Conservation (phyloP, 2,113 vertebrate species). For the Piaya cayana region DNA sequence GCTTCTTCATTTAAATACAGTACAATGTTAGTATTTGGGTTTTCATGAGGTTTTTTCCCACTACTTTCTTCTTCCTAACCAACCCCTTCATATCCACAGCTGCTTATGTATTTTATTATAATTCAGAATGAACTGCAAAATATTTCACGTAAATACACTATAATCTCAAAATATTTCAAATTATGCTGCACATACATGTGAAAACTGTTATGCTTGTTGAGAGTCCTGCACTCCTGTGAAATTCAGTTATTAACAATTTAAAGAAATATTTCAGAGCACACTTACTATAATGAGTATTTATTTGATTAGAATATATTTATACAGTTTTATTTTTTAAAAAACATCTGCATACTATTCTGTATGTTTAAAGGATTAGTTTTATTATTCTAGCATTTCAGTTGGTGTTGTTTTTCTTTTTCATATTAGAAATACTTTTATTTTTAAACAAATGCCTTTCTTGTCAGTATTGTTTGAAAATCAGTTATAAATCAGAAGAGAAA, state of each 20-base stretch:
- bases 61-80: neutral
- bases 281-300: neutral
- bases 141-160: neutral
- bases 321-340: neutral
- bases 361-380: neutral
- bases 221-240: fast-evolving
- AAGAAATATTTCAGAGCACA: neutral
- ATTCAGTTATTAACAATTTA: neutral
- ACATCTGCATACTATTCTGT: neutral
- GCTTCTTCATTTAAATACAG: neutral
- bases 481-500: neutral
- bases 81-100: neutral
- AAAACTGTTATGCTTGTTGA: neutral
- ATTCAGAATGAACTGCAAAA: neutral
- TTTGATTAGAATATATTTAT: neutral
- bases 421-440: neutral
- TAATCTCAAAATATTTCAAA: neutral
- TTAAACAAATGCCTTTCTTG: neutral
- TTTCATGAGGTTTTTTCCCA: neutral
- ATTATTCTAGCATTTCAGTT: neutral
- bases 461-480: neutral
- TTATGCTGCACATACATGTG: neutral
- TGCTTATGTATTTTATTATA: neutral
- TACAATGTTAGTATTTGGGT: neutral
- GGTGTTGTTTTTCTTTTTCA: neutral